Evolutionary conservation across 2,113 vertebrate genomes (phyloP), one percentile per base, ranked within the genome.

Genomic region (Centrocercus urophasianus): DNA sequence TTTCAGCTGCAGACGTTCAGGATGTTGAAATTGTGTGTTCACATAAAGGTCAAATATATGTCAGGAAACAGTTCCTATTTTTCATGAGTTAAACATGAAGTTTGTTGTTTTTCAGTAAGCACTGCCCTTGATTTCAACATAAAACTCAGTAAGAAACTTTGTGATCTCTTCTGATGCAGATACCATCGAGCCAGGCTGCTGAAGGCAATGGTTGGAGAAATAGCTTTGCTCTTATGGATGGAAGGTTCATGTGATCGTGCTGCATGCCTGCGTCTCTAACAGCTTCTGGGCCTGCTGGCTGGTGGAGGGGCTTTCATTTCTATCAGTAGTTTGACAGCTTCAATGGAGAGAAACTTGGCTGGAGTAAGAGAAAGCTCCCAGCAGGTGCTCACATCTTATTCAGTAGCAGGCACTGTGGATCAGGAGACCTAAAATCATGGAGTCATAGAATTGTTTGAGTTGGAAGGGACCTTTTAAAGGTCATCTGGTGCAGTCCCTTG

Each of bases 1-100:
- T 20, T 36, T 67, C 0, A 96, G 82, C 71, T 72, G 47, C 78
- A 90, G 79, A 91, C 64, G 36, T 70, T 89, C 65, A 83, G 92
- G 82, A 83, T 86, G 71, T 56, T 90, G 65, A 78, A 92, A 43
- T 91, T 91, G 76, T 77, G 82, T 83, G 54, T 57, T 86, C 70
- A 65, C 52, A 73, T 52, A 79, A 86, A 91, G 87, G 78, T 93
- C 78, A 97, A 91, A 77, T 69, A 11, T 76, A 84, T 86, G 86
- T 72, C 91, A 95, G 95, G 93, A 93, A 75, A 73, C 17, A 60
- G 85, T 86, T 80, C 56, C 38, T 74, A 1, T 81, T 83, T 80
- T 73, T 72, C 7, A 0, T 16, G 38, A 75, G 47, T 64, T 60
- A 77, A 87, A 63, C 14, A 8, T 34, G 25, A 57, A 91, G 34